A percentile compares a stretch with the other conserved stretches of the same genome.
These are phyloP conservation scores for Saxidomus purpurata DNA, from an alignment of 1,140 invertebrate species.

Conservation along the genomic window DNA sequence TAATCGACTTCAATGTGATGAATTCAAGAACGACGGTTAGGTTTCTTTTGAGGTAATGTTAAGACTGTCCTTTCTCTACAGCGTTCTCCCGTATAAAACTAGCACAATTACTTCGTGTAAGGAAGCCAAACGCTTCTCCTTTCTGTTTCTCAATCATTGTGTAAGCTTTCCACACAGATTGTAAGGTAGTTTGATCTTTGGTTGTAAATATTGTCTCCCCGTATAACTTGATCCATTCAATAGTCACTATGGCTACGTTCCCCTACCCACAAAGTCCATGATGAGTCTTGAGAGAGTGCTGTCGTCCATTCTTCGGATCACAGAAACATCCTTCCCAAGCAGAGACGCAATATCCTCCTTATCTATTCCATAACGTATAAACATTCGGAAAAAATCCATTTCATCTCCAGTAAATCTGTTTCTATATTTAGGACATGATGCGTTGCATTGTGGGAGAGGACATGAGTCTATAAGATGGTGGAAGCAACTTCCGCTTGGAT, in stretches of 20 bases:
- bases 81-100: not conserved
- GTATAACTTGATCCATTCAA: not conserved
- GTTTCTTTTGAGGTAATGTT: no score
- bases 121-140: not conserved
- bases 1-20: no score
- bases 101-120: not conserved
- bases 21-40: no score
- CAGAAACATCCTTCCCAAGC: conserved; percentile 53
- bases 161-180: not conserved
- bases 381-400: conserved; percentile 62
- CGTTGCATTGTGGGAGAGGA: conserved; percentile 62
- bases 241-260: not conserved
- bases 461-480: conserved; percentile 65
- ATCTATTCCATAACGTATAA: conserved; percentile 50
- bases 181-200: conserved; percentile 5
- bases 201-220: not conserved
- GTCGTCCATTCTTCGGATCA: conserved; percentile 43
- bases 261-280: conserved; percentile 48
- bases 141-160: not conserved
- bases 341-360: conserved; percentile 54
- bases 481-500: conserved; percentile 61
- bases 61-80: no score
- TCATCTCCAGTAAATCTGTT: conserved; percentile 62
- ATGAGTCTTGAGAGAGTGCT: conserved; percentile 48
- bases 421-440: conserved; percentile 61